A percentile compares a stretch with the other conserved stretches of the same genome.
Conservation (phyloP, 2,113 vertebrate genomes). For the Prunella himalayana region DNA sequence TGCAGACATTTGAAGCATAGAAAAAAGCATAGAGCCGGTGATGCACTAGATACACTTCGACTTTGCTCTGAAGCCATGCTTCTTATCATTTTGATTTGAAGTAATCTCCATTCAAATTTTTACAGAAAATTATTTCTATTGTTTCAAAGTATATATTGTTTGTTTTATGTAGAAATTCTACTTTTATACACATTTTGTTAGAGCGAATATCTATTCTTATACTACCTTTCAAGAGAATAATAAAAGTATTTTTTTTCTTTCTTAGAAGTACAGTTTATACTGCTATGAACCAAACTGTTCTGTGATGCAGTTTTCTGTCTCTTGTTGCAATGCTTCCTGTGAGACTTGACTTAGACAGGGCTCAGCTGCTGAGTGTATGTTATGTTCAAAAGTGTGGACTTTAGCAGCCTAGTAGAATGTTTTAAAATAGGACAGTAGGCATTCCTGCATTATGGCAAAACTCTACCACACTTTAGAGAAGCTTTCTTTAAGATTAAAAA, state of each 20-base stretch:
- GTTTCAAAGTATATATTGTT: neutral
- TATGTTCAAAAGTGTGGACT: neutral
- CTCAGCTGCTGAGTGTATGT: neutral
- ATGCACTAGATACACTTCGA: neutral
- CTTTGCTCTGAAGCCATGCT: neutral
- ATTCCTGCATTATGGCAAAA: neutral
- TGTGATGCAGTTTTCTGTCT: neutral
- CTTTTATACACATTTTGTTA: neutral
- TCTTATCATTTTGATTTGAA: neutral
- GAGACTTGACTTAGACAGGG: neutral
- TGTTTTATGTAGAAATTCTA: neutral
- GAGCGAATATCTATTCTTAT: neutral
- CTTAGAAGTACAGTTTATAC: neutral
- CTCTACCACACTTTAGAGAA: constrained; percentile 16
- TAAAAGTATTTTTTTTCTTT: neutral
- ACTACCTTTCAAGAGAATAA: neutral
- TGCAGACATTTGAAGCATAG: neutral
- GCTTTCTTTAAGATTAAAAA: constrained; percentile 62
- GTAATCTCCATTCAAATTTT: neutral
- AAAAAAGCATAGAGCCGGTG: neutral
- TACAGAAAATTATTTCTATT: neutral
- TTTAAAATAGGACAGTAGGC: neutral
- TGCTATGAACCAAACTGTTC: neutral
- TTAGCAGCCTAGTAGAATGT: neutral
- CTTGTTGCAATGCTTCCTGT: neutral